These are phyloP conservation scores for Carabus problematicus DNA, from an alignment of 2,888 invertebrate species.

Conservation along the genomic window DNA sequence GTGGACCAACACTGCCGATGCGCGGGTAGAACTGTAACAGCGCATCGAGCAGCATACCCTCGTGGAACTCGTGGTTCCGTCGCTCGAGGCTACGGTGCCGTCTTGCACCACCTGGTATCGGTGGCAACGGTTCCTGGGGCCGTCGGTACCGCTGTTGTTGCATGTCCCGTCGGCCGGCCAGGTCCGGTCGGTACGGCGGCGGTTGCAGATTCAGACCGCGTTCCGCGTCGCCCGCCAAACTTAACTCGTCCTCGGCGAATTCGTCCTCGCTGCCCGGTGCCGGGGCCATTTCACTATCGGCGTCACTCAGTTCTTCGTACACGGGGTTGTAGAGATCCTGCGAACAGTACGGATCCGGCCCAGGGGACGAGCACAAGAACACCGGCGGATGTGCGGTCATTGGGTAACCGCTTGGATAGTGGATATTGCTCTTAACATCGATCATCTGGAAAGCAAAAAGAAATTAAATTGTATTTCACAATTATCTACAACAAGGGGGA, in stretches of 20 bases:
- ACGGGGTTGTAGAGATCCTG: conserved; percentile 78
- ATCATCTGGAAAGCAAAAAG: conserved; percentile 70
- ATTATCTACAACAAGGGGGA: too few relatives aligned
- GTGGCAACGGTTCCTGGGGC: conserved; percentile 66
- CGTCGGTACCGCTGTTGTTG: conserved; percentile 66
- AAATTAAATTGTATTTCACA: conserved; percentile 1
- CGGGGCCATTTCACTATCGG: conserved; percentile 64
- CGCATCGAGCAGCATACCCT: conserved; percentile 80
- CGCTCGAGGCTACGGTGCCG: conserved; percentile 62
- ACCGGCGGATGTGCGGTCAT: conserved; percentile 70
- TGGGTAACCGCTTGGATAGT: conserved; percentile 69
- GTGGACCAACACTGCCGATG: conserved; percentile 70
- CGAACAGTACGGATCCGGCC: conserved; percentile 70
- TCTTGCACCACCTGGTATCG: conserved; percentile 66
- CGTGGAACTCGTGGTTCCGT: conserved; percentile 76
- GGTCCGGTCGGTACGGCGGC: conserved; percentile 54
- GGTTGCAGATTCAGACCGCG: conserved; percentile 58
- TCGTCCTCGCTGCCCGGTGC: conserved; percentile 82
- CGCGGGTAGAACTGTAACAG: conserved; percentile 74
- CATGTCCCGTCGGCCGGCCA: conserved; percentile 47
- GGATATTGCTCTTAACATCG: conserved; percentile 69
- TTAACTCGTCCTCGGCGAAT: conserved; percentile 84
- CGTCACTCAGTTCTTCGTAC: conserved; percentile 80
- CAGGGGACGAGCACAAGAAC: conserved; percentile 74
- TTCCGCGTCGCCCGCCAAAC: conserved; percentile 61